phyloP scores from a whole-genome alignment of 2,888 invertebrate species.

The Drosophila bunnanda region DNA sequence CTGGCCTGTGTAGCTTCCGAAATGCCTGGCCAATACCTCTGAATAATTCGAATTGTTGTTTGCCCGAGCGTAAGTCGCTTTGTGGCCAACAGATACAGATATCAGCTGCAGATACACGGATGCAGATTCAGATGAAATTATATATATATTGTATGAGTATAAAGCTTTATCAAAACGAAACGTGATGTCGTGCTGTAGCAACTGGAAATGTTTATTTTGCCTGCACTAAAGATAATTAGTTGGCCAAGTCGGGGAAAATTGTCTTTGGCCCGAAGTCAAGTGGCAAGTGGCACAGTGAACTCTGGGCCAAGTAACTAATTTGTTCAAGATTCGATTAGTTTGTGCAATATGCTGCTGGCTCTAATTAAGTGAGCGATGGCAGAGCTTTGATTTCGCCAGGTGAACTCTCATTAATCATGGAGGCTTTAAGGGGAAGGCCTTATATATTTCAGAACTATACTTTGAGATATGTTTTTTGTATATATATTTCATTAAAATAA shows the following conservation, averaged over 20 bases:
- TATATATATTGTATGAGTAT: neutral
- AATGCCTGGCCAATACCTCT: slow-evolving; percentile 19
- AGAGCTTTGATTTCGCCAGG: neutral
- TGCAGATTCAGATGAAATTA: neutral
- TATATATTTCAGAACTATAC: neutral
- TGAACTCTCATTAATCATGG: neutral
- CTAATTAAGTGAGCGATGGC: slow-evolving; percentile 10
- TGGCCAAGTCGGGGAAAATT: slow-evolving; percentile 20
- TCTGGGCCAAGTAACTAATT: slow-evolving; percentile 7
- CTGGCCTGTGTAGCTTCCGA: slow-evolving; percentile 6
- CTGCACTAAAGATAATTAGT: slow-evolving; percentile 39
- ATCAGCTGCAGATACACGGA: slow-evolving; percentile 13
- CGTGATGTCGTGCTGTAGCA: slow-evolving; percentile 28
- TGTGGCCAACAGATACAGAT: slow-evolving; percentile 27
- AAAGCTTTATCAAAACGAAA: slow-evolving; percentile 26
- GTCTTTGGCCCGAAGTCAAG: slow-evolving; percentile 18
- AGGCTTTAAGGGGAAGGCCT: neutral
- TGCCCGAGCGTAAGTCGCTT: slow-evolving; percentile 38
- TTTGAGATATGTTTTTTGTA: neutral
- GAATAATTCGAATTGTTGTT: slow-evolving; percentile 68
- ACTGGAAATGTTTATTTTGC: slow-evolving; percentile 7
- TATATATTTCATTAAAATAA: neutral
- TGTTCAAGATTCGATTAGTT: slow-evolving; percentile 1
- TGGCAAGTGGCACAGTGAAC: slow-evolving; percentile 14
- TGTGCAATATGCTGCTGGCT: neutral